A percentile compares a stretch with the other conserved stretches of the same genome.
Conservation (phyloP, 1,140 invertebrate species). For the Stenopsyche tienmushanensis region DNA sequence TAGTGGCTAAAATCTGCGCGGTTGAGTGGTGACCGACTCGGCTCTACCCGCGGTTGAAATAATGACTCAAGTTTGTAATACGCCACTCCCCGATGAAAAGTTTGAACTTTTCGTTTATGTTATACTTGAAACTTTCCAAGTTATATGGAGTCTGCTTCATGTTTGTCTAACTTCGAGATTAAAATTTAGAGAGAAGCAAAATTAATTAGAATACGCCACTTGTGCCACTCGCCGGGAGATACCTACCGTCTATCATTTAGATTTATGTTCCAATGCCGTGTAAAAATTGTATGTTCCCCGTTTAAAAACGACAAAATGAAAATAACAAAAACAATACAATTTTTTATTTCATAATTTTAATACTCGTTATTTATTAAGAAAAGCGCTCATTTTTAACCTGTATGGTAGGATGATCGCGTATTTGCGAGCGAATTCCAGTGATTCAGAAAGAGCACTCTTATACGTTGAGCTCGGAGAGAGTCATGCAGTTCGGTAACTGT, state of each 20-base stretch:
- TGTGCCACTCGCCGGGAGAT: slow-evolving; percentile 17
- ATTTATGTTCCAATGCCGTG: slow-evolving; percentile 2
- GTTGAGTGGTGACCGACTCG: slow-evolving; percentile 7
- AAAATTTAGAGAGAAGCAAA: slow-evolving; percentile 42
- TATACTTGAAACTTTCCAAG: slow-evolving; percentile 40
- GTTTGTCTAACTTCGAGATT: slow-evolving; percentile 42
- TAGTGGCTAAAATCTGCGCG: slow-evolving; percentile 17
- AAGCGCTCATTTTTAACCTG: no score
- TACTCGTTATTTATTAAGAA: no score
- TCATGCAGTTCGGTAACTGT: no score
- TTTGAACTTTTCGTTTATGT: slow-evolving; percentile 39
- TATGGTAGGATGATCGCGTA: no score
- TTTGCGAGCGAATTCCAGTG: no score
- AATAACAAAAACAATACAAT: no score
- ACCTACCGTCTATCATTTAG: slow-evolving; percentile 20
- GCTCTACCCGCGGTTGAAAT: slow-evolving; percentile 25
- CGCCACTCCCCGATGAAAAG: slow-evolving; percentile 33
- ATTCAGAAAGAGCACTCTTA: no score
- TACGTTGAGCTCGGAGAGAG: no score
- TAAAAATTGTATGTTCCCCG: no score
- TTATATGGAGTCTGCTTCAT: slow-evolving; percentile 38
- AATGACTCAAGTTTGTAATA: slow-evolving; percentile 40
- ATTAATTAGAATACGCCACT: slow-evolving; percentile 41
- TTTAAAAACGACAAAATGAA: no score
- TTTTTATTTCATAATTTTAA: no score